Conservation (phyloP, 2,113 vertebrate genomes). For the Gambusia affinis region DNA sequence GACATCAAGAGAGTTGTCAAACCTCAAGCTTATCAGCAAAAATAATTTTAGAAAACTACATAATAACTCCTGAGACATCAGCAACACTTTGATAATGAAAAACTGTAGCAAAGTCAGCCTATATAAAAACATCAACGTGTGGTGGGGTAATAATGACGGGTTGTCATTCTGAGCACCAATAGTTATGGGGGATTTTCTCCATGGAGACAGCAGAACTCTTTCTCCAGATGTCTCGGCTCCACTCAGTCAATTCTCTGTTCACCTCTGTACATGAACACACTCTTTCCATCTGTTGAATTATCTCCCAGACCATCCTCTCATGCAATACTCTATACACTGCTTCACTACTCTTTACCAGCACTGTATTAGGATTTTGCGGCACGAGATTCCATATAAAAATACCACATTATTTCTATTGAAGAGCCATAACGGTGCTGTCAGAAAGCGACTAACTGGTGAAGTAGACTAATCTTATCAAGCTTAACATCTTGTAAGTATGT, state of each 20-base stretch:
- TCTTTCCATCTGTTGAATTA: not conserved
- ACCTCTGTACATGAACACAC: not conserved
- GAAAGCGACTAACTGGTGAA: not conserved
- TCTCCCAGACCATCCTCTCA: not conserved
- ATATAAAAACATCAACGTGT: not conserved
- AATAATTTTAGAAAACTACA: constrained; percentile 3
- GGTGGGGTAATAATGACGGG: not conserved
- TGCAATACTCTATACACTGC: not conserved
- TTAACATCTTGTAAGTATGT: not conserved
- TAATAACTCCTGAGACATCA: not conserved
- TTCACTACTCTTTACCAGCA: not conserved
- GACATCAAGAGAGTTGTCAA: not conserved
- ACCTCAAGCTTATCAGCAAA: not conserved
- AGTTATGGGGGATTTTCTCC: not conserved
- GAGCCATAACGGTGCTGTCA: not conserved
- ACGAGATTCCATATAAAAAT: not conserved
- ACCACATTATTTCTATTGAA: too few relatives aligned
- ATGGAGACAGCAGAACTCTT: not conserved
- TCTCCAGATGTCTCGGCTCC: not conserved
- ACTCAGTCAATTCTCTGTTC: not conserved
- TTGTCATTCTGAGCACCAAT: not conserved
- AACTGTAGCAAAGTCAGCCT: not conserved
- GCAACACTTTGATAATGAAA: not conserved
- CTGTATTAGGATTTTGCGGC: not conserved
- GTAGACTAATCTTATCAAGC: not conserved